phyloP scores from a whole-genome alignment of 2,797 vertebrate genomes.

The Microcaecilia unicolor region DNA sequence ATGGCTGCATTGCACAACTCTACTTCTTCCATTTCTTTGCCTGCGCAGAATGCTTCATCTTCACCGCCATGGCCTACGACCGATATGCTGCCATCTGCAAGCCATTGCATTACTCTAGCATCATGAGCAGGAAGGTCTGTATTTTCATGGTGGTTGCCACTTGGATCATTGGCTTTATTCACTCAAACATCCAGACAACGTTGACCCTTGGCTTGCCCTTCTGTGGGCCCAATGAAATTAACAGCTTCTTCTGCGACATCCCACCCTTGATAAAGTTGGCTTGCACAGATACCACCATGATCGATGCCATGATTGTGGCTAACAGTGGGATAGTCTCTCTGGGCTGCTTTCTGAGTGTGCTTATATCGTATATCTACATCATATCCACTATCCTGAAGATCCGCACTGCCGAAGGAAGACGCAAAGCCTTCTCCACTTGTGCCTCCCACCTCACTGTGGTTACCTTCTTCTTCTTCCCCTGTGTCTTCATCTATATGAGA shows the following conservation, averaged over 20 bases:
- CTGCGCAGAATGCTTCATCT: slow-evolving; percentile 37
- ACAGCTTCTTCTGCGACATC: slow-evolving; percentile 45
- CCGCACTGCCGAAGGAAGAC: not conserved
- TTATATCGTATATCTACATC: slow-evolving; percentile 29
- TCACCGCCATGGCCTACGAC: slow-evolving; percentile 44
- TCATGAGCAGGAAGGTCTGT: slow-evolving; percentile 20
- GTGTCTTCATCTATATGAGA: slow-evolving; percentile 27
- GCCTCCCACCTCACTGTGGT: slow-evolving; percentile 33
- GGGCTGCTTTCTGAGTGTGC: slow-evolving; percentile 29
- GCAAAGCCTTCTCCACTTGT: slow-evolving; percentile 39
- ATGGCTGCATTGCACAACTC: slow-evolving; percentile 33
- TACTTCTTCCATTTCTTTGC: slow-evolving; percentile 43
- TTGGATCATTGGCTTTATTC: slow-evolving; percentile 37
- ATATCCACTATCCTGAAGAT: slow-evolving; percentile 26
- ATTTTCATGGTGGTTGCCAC: slow-evolving; percentile 18
- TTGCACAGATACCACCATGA: slow-evolving; percentile 29
- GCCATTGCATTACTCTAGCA: slow-evolving; percentile 28
- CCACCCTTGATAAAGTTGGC: slow-evolving; percentile 39
- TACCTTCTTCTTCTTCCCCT: slow-evolving; percentile 29
- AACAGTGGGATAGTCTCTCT: slow-evolving; percentile 43
- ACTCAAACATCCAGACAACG: slow-evolving; percentile 26
- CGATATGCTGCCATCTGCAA: slow-evolving; percentile 43
- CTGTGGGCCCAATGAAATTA: slow-evolving; percentile 35
- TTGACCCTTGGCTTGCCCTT: slow-evolving; percentile 31
- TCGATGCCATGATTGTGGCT: slow-evolving; percentile 33